phyloP scores from a whole-genome alignment of 2,797 vertebrate genomes.

The Staurois parvus region DNA sequence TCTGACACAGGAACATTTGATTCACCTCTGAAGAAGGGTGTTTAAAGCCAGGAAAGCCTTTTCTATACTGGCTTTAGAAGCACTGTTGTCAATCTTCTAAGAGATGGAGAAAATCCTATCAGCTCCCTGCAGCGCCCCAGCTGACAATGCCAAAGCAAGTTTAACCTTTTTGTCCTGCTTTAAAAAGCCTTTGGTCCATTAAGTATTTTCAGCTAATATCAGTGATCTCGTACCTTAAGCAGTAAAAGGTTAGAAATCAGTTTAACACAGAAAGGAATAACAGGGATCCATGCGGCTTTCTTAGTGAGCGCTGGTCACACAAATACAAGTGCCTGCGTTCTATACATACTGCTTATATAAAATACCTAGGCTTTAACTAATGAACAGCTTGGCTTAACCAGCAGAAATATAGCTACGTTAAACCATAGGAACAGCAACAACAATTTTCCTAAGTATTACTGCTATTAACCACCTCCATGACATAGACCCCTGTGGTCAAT shows the following conservation, averaged over 20 bases:
- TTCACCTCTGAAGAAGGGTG: constrained; percentile 61
- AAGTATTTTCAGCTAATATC: constrained; percentile 61
- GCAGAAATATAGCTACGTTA: constrained; percentile 16
- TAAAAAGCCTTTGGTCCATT: constrained; percentile 59
- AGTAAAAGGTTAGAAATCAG: constrained; percentile 60
- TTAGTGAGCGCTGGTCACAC: neutral
- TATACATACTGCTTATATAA: constrained; percentile 9
- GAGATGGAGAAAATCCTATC: constrained; percentile 68
- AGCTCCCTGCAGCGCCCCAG: constrained; percentile 65
- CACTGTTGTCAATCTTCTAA: constrained; percentile 63
- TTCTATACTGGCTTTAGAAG: constrained; percentile 60
- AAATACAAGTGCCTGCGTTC: constrained; percentile 22
- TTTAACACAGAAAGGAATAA: constrained; percentile 50
- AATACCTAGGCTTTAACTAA: constrained; percentile 28
- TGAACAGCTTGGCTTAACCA: constrained; percentile 8
- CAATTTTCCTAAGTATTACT: constrained; percentile 22
- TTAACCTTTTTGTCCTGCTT: constrained; percentile 64
- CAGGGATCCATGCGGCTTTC: constrained; percentile 32
- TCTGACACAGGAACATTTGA: constrained; percentile 64
- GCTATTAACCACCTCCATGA: constrained; percentile 39
- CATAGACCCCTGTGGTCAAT: constrained; percentile 36
- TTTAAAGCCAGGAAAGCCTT: constrained; percentile 63
- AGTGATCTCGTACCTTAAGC: constrained; percentile 52
- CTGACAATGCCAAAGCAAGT: constrained; percentile 65
- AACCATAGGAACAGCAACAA: constrained; percentile 32